Base-by-base conservation (phyloP, 2,888 invertebrate species). In the Loripinus fragilis region DNA sequence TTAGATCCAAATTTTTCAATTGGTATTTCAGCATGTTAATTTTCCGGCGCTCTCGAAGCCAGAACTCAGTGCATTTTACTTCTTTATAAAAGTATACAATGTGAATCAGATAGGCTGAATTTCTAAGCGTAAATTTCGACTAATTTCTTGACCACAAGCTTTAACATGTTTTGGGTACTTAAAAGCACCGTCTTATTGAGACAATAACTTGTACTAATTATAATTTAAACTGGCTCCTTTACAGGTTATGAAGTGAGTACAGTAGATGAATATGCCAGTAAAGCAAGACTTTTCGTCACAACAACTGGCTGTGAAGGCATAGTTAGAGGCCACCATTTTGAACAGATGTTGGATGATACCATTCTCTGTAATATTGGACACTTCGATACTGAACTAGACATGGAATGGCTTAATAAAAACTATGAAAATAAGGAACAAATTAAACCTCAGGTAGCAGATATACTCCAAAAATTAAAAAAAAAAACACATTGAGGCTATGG, bases 291-390 rank as follows among this genome's bases (percentile, higher is more conserved):
- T 90, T 98, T 97, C 93, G 99, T 99, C 0, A 99, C 99, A 23
- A 97, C 99, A 38, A 99, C 99, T 71, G 99, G 99, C 72, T 99
- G 99, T 94, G 96, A 96, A 88, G 97, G 97, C 90, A 98, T 99
- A 83, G 97, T 99, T 87, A 94, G 95, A 67, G 96, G 96, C n/a
- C 95, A 96, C 72, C 99, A 99, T 94, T 97, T 99, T 92, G 91
- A 96, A 74, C 95, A 96, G 89, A 98, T 99, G 98, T 96, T 96
- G 86, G 97, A 99, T 93, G 99, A 99, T 94, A 96, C 97, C 50
- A 98, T 99, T 92, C 97, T 99, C 73, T 99, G 99, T 94, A 99
- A 99, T 93, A 99, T 99, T 93, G 99, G 99, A 8, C 99, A 99
- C 94, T 99, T 99, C 94, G 99, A 99, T 94, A 98, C 97, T 93